Conservation (phyloP, 2,797 vertebrate genomes). For the Prionace glauca region DNA sequence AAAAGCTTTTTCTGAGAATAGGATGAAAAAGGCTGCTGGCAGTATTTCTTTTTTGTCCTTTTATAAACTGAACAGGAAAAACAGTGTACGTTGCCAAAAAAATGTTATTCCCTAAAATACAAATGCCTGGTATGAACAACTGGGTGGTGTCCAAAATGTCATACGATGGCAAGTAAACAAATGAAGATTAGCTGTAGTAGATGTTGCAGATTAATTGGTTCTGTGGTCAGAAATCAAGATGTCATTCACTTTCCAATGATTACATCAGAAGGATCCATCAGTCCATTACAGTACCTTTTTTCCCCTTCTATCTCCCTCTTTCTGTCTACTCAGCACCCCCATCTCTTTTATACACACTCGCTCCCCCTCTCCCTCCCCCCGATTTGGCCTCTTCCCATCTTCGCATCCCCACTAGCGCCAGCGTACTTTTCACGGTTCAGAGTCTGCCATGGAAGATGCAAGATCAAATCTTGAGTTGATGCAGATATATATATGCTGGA, state of each 20-base stretch:
- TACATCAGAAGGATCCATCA: background rate
- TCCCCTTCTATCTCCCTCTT: background rate
- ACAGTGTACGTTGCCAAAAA: slow-evolving; percentile 45
- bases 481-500: too few relatives aligned
- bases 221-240: background rate
- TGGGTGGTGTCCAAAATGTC: slow-evolving; percentile 7
- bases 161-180: background rate
- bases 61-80: slow-evolving; percentile 53
- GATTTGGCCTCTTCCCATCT: background rate
- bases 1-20: slow-evolving; percentile 54
- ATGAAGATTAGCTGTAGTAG: slow-evolving; percentile 12
- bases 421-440: background rate
- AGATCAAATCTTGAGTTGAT: too few relatives aligned
- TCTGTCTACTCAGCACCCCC: background rate
- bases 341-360: too few relatives aligned
- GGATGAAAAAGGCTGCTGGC: slow-evolving; percentile 48
- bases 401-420: background rate
- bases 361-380: too few relatives aligned
- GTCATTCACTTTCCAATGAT: background rate
- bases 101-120: slow-evolving; percentile 39
- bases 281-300: background rate
- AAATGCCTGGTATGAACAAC: slow-evolving; percentile 18
- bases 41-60: slow-evolving; percentile 52
- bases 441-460: too few relatives aligned
- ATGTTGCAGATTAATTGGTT: background rate